These are phyloP conservation scores for Theonella swinhoei DNA, from an alignment of 37 sponge, comb jelly and placozoan species.

Conservation along the genomic window DNA sequence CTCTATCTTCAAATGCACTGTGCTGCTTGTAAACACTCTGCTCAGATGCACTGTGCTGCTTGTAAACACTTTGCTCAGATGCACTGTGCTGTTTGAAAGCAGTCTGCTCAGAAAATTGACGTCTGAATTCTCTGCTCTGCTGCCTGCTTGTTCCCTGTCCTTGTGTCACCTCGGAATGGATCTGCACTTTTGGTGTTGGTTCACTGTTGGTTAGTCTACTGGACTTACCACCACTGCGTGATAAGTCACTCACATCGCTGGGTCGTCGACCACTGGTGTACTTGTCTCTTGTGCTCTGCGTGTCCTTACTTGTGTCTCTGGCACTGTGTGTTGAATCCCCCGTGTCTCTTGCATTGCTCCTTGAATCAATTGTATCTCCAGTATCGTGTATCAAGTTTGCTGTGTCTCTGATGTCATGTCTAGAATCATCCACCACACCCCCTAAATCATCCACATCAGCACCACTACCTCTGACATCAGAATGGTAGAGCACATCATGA, in stretches of 20 bases:
- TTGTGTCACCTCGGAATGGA: background rate
- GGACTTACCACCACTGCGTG: background rate
- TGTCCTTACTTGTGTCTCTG: background rate
- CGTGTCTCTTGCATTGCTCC: background rate
- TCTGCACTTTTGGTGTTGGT: background rate
- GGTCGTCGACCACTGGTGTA: background rate
- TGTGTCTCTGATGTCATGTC: background rate
- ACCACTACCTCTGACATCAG: background rate
- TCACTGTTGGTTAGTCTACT: background rate
- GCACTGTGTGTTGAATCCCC: background rate
- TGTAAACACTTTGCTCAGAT: background rate
- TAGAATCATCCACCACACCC: background rate
- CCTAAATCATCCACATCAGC: too few species aligned
- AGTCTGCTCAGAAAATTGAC: background rate
- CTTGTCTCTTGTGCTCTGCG: background rate
- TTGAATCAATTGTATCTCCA: too few species aligned
- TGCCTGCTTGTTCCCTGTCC: background rate
- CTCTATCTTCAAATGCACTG: too few species aligned
- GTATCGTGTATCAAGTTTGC: too few species aligned
- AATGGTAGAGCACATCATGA: background rate
- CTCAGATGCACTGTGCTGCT: too few species aligned
- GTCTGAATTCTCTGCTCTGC: background rate
- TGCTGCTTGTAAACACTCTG: background rate
- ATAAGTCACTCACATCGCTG: background rate
- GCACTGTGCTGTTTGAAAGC: background rate